Percentiles rank a stretch among this genome's conserved stretches.
Conservation (phyloP, 2,888 invertebrate species). For the Brachylomia viminalis region DNA sequence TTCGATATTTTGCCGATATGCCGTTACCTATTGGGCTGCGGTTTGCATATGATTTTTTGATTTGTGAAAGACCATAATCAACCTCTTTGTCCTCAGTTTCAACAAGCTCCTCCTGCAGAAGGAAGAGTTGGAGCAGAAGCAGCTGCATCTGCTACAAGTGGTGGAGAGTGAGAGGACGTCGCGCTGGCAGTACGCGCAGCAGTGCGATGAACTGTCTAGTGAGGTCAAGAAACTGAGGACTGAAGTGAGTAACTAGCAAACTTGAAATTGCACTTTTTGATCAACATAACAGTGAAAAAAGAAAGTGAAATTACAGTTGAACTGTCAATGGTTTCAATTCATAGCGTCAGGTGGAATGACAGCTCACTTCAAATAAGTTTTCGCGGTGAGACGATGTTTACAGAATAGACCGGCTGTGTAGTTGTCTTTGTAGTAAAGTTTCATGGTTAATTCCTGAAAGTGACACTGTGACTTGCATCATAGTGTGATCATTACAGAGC, state of each 20-base stretch:
- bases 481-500: not conserved
- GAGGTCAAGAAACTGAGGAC: conserved; percentile 97
- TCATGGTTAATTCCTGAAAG: not conserved
- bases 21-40: too few relatives aligned
- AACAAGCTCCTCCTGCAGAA: conserved; percentile 97
- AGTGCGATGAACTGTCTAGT: conserved; percentile 96
- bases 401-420: not conserved
- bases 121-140: conserved; percentile 97
- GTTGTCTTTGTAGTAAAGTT: not conserved
- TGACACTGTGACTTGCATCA: too few relatives aligned
- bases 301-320: not conserved
- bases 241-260: conserved; percentile 91
- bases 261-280: not conserved
- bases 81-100: conserved; percentile 91
- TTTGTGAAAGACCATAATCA: not conserved
- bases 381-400: not conserved
- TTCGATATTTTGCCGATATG: not conserved
- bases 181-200: conserved; percentile 98
- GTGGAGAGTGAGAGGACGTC: conserved; percentile 98
- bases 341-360: not conserved
- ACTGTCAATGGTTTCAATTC: too few relatives aligned
- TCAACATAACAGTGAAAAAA: not conserved
- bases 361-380: not conserved
- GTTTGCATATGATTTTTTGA: too few relatives aligned
- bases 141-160: conserved; percentile 96